Evolutionary conservation across 2,113 vertebrate species (phyloP).

Genomic region (Hippocampus guttulatus): DNA sequence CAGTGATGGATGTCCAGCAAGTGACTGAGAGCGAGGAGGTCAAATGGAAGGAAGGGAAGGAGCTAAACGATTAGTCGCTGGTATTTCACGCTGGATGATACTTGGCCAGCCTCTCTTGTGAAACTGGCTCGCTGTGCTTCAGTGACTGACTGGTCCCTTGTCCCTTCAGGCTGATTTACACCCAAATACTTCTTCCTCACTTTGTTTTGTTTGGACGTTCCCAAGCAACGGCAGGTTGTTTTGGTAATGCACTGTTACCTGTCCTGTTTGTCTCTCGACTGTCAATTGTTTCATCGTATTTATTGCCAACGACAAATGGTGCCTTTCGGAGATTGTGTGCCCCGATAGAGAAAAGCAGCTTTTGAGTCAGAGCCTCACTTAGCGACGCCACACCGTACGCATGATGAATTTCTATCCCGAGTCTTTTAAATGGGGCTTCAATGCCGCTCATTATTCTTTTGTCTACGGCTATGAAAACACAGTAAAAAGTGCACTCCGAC

Average conservation of each 20-base stretch:
- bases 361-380: slow-evolving; percentile 30
- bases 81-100: slow-evolving; percentile 68
- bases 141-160: slow-evolving; percentile 62
- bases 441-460: slow-evolving; percentile 8
- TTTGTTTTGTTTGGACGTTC: slow-evolving; percentile 70
- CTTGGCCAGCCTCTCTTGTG: slow-evolving; percentile 67
- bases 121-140: slow-evolving; percentile 67
- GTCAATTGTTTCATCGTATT: slow-evolving; percentile 56
- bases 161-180: slow-evolving; percentile 74
- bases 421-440: not conserved
- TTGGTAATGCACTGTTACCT: slow-evolving; percentile 64
- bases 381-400: slow-evolving; percentile 2
- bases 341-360: slow-evolving; percentile 19
- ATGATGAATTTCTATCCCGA: not conserved
- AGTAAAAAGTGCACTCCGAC: slow-evolving; percentile 28
- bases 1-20: slow-evolving; percentile 18
- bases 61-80: slow-evolving; percentile 68
- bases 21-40: slow-evolving; percentile 4
- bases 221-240: slow-evolving; percentile 70
- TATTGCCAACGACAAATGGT: slow-evolving; percentile 39
- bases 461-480: slow-evolving; percentile 37
- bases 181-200: slow-evolving; percentile 47
- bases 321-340: slow-evolving; percentile 27
- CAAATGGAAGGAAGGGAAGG: slow-evolving; percentile 25
- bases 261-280: slow-evolving; percentile 57